Evolutionary conservation across 64 coral and sea anemone genomes (phyloP), one percentile per base, ranked within the genome.

Genomic region (Montipora cactus): DNA sequence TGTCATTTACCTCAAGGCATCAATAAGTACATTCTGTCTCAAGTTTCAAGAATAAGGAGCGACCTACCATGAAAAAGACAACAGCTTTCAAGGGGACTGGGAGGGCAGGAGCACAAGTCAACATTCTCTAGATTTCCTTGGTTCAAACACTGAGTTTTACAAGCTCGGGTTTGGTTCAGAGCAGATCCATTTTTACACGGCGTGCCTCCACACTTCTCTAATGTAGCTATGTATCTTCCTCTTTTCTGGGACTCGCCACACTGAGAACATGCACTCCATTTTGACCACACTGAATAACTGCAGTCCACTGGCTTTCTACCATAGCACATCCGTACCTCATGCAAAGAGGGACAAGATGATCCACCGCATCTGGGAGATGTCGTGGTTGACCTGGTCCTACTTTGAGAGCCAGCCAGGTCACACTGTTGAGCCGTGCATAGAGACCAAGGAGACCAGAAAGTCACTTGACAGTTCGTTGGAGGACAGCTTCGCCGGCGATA

Each of bases 201-300:
- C 3, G 21, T 44, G 2, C 79, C 79, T 22, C 79, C 53, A 59
- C 79, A 81, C 10, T 64, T 55, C 55, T 62, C 52, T 37, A 15
- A 12, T 61, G 79, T 13, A 44, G 61, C 19, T 20, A 81, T 55
- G 52, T 81, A 61, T 61, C 79, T 81, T 20, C n/a, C 10, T 21
- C 79, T 81, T 81, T 20, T 44, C n/a, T 81, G 79, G 23, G 8
- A 25, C 18, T 55, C 79, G 53, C 55, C 79, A 12, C 79, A 81
- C 55, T 4, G 11, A 0, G 79, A 19, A 13, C 79, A 81, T 2
- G 10, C 3, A 28, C 79, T 44, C 79, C 53, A 81, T 22, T 0
- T 1, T 4, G 79, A 81, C 79, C 79, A 81, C 4, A n/a, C 5
- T 10, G 55, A 81, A 81, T 58, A 55, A 20, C 20, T 11, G 23